These are phyloP conservation scores for Cettia cetti DNA, from an alignment of 2,113 vertebrate genomes.

Conservation along the genomic window DNA sequence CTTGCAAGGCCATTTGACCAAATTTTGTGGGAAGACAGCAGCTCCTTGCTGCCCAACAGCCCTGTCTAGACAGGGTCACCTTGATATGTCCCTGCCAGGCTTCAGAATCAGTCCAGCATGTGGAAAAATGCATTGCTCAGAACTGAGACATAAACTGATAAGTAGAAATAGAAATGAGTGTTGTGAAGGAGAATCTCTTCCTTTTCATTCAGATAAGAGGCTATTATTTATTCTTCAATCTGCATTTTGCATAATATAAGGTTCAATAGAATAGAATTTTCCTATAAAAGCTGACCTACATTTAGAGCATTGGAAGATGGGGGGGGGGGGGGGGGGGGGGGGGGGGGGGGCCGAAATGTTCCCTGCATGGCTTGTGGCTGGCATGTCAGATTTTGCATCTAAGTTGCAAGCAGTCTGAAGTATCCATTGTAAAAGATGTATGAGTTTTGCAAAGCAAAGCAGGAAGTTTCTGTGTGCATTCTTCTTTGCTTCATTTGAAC, in stretches of 20 bases:
- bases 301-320: not conserved
- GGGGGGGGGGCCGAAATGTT: too few species aligned
- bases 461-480: not conserved
- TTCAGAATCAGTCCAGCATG: not conserved
- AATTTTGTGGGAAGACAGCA: not conserved
- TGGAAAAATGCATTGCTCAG: not conserved
- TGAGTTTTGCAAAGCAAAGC: not conserved
- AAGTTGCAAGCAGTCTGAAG: not conserved
- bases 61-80: not conserved
- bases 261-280: not conserved
- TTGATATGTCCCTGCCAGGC: not conserved
- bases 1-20: not conserved
- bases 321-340: too few species aligned
- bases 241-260: not conserved
- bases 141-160: not conserved
- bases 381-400: not conserved
- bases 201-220: not conserved
- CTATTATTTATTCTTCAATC: not conserved
- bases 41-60: not conserved
- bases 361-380: not conserved
- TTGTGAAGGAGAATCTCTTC: not conserved
- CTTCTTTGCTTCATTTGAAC: not conserved
- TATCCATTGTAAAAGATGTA: not conserved
- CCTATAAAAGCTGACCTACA: not conserved
- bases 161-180: not conserved